Evolutionary conservation across 2,797 vertebrate genomes (phyloP), one percentile per base, ranked within the genome.

Genomic region (Xiphophorus birchmanni): DNA sequence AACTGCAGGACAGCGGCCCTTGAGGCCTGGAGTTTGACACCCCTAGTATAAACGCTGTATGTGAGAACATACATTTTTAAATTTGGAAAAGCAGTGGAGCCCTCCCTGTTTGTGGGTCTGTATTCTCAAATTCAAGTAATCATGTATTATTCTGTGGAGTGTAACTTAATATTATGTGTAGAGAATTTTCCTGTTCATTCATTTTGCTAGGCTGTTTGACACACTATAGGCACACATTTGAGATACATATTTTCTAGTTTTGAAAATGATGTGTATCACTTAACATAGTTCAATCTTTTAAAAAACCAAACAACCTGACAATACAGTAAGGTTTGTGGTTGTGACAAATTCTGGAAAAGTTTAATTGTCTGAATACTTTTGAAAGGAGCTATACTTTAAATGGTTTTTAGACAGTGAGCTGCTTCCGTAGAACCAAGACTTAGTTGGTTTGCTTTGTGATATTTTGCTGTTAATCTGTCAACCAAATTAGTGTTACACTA

Each of bases 401-500:
- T 47, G 23, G 6, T 67, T 69, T 29, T 50, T 69, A 77, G 84
- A 77, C 78, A 80, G 81, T 50, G 48, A 58, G 82, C 82, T 71
- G 88, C 75, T 88, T 91, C 81, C 52, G 69, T 73, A 90, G 79
- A 74, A 83, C 72, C 79, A 32, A 1, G 83, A 85, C 81, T 93
- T 88, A 90, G 83, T 82, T 89, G 87, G 81, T 91, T 81, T 77
- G 83, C 86, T 92, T 82, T 56, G 42, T 91, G 88, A 93, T 90
- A 93, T 86, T 56, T 84, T 83, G 87, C 86, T 89, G 91, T 92
- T 93, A 93, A 92, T 65, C 60, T 65, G 29, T 93, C 92, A 87
- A 79, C 56, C 84, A 92, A 91, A 95, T 95, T 94, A 94, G 80
- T 91, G 88, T 93, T 89, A 90, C 73, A 88, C 85, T 82, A 87